These are phyloP conservation scores for Heliconius himera DNA, from an alignment of 1,140 invertebrate genomes.

Conservation along the genomic window DNA sequence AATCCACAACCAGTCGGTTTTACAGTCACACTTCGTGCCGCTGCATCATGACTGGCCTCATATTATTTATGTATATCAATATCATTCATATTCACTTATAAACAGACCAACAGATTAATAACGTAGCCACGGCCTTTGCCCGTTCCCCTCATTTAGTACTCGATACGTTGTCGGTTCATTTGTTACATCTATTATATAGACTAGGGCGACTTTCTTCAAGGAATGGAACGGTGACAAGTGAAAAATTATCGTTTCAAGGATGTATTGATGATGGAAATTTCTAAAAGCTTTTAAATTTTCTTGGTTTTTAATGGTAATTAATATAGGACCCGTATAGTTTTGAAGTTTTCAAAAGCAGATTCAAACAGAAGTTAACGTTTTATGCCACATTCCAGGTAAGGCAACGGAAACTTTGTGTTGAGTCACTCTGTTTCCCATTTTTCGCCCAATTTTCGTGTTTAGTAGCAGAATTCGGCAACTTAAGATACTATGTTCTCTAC, in stretches of 20 bases:
- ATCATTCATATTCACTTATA: constrained; percentile 10
- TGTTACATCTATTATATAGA: constrained; percentile 7
- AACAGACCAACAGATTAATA: constrained; percentile 7
- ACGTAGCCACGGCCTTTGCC: not conserved
- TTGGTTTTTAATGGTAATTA: not conserved
- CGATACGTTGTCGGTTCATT: constrained; percentile 5
- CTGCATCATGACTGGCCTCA: no score
- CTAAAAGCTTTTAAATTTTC: constrained; percentile 3
- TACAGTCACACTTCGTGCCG: no score
- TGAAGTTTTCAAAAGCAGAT: no score
- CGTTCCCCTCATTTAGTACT: constrained; percentile 11
- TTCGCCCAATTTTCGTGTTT: no score
- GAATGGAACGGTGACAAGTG: not conserved
- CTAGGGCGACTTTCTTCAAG: not conserved
- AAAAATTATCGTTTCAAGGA: constrained; percentile 9
- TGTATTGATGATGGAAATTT: not conserved
- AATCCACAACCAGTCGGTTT: no score
- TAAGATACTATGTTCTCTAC: no score
- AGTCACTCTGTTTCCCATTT: no score
- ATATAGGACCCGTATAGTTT: no score
- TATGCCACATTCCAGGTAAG: no score
- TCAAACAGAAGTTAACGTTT: no score
- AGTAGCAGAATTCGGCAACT: no score
- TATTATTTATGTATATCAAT: not conserved
- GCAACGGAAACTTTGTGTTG: no score